Evolutionary conservation across 1,140 invertebrate species (phyloP).

Genomic region (Drosophila elegans): DNA sequence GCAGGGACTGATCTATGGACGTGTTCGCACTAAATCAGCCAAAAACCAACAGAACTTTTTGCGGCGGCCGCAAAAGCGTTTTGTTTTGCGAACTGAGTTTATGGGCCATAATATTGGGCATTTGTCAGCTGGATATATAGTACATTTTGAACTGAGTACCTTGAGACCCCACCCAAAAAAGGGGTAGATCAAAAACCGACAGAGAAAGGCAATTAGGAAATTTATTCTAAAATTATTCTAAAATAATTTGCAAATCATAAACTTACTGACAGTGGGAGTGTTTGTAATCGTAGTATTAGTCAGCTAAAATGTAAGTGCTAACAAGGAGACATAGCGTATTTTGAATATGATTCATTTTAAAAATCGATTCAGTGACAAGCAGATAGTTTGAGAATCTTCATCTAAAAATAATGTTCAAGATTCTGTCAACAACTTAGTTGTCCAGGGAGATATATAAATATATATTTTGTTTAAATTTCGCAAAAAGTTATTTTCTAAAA

Average conservation of each 20-base stretch:
- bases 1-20: constrained; percentile 15
- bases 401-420: no score
- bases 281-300: background rate
- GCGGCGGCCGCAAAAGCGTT: background rate
- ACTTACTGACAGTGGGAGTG: background rate
- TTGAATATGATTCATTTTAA: background rate
- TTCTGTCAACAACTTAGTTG: no score
- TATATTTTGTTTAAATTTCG: no score
- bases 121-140: background rate
- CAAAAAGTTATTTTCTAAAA: no score
- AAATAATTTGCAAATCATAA: constrained; percentile 5
- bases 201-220: constrained; percentile 4
- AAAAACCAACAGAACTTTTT: constrained; percentile 1
- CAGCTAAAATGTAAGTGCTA: background rate
- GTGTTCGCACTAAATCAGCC: constrained; percentile 7
- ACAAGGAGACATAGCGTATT: background rate
- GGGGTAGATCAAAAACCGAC: background rate
- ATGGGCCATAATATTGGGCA: constrained; percentile 4
- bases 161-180: constrained; percentile 1
- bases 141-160: background rate
- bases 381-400: background rate
- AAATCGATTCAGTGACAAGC: background rate
- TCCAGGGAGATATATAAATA: no score
- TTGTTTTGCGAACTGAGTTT: constrained; percentile 8
- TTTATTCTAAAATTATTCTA: background rate